phyloP scores from a whole-genome alignment of 2,113 vertebrate genomes.

The Lophochroa leadbeateri region DNA sequence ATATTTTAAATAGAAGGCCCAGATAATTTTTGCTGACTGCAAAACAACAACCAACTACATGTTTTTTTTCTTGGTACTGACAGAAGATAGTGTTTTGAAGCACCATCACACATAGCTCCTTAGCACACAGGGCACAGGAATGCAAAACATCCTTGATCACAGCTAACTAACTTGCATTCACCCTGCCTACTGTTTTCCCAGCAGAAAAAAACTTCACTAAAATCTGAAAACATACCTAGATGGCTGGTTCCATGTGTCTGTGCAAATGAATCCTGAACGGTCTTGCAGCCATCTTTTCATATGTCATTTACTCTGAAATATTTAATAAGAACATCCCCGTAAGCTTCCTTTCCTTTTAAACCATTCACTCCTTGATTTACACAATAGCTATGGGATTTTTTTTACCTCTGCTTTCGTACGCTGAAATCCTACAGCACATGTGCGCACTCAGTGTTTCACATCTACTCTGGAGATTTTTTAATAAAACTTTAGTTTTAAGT shows the following conservation, averaged over 20 bases:
- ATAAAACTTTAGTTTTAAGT: background rate
- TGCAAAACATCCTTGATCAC: background rate
- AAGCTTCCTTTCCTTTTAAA: background rate
- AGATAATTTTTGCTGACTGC: background rate
- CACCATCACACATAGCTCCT: background rate
- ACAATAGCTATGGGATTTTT: background rate
- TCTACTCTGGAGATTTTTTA: background rate
- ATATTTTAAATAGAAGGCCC: background rate
- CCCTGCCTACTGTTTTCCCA: background rate
- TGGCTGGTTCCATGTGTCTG: background rate
- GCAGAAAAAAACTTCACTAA: background rate
- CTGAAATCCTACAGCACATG: background rate
- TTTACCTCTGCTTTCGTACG: background rate
- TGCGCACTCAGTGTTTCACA: background rate
- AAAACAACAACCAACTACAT: background rate
- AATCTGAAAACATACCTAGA: background rate
- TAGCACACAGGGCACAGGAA: fast-evolving
- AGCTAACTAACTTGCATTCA: background rate
- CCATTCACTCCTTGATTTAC: background rate
- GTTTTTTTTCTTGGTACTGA: background rate
- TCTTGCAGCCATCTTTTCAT: background rate
- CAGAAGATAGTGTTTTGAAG: background rate
- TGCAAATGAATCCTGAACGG: background rate
- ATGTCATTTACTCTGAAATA: background rate
- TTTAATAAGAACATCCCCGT: background rate